A percentile compares a stretch with the other conserved stretches of the same genome.
Evolutionary conservation across 2,888 invertebrate species (phyloP).

Genomic region (Brenthis hecate): DNA sequence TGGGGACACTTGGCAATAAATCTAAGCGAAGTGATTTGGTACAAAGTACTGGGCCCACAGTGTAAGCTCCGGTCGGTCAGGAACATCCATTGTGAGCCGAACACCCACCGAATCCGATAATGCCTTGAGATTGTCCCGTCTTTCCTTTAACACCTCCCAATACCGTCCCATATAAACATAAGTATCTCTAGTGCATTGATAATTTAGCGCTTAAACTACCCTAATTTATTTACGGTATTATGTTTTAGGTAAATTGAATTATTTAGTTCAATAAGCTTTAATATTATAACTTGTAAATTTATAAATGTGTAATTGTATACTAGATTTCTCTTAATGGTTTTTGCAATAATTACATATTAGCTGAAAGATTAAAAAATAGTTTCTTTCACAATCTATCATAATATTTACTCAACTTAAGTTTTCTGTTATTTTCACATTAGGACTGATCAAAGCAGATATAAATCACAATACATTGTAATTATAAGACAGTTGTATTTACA

Average conservation of each 20-base stretch:
- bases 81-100: conserved; percentile 75
- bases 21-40: conserved; percentile 78
- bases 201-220: conserved; percentile 41
- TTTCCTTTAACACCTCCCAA: conserved; percentile 75
- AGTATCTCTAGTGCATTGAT: conserved; percentile 49
- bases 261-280: conserved; percentile 4
- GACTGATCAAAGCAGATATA: background rate
- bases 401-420: too few species aligned
- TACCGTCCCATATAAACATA: conserved; percentile 55
- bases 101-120: conserved; percentile 79
- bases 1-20: conserved; percentile 75
- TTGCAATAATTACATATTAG: too few species aligned
- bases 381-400: too few species aligned
- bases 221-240: conserved; percentile 37
- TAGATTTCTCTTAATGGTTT: too few species aligned
- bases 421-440: too few species aligned
- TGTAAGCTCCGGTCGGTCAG: conserved; percentile 74
- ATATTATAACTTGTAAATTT: background rate
- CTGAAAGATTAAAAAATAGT: too few species aligned
- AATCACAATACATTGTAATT: background rate
- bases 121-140: conserved; percentile 78
- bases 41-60: conserved; percentile 77
- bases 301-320: background rate
- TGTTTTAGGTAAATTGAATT: conserved; percentile 12
- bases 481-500: conserved; percentile 5